A percentile compares a stretch with the other conserved stretches of the same genome.
These are phyloP conservation scores for Sebastes schlegelii DNA, from an alignment of 2,113 vertebrate species.

Conservation along the genomic window DNA sequence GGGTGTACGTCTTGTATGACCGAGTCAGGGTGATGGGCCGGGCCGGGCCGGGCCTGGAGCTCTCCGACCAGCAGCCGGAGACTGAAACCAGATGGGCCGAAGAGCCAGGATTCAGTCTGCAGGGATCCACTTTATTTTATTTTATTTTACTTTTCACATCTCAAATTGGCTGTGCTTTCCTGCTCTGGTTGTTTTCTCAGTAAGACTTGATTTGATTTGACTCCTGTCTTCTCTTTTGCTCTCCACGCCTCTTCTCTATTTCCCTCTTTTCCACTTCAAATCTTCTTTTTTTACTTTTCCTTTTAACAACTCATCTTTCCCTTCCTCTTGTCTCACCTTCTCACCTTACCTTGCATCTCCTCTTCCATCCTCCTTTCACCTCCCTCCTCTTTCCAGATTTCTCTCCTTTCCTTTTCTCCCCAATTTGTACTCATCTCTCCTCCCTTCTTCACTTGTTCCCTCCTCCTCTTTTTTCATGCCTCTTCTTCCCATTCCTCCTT, in stretches of 20 bases:
- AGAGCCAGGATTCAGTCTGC: conserved; percentile 34
- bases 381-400: background rate
- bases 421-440: background rate
- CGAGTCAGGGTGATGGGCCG: conserved; percentile 46
- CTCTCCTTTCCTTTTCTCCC: too few relatives aligned
- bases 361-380: background rate
- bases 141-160: conserved; percentile 28
- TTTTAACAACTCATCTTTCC: background rate
- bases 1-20: conserved; percentile 58
- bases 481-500: background rate
- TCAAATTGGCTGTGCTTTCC: conserved; percentile 35
- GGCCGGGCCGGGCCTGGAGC: conserved; percentile 25
- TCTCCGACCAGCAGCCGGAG: conserved; percentile 44
- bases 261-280: background rate
- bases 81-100: conserved; percentile 61
- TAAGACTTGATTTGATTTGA: conserved; percentile 33
- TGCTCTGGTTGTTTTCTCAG: conserved; percentile 38
- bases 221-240: background rate
- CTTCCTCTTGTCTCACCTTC: background rate
- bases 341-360: background rate
- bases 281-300: background rate
- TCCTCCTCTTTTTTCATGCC: fast-evolving
- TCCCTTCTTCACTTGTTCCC: background rate
- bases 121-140: conserved; percentile 39
- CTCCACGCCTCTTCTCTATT: background rate